Evolutionary conservation across 35 echinoderm and acorn worm genomes (phyloP), one percentile per base, ranked within the genome.

Genomic region (Anneissia japonica): DNA sequence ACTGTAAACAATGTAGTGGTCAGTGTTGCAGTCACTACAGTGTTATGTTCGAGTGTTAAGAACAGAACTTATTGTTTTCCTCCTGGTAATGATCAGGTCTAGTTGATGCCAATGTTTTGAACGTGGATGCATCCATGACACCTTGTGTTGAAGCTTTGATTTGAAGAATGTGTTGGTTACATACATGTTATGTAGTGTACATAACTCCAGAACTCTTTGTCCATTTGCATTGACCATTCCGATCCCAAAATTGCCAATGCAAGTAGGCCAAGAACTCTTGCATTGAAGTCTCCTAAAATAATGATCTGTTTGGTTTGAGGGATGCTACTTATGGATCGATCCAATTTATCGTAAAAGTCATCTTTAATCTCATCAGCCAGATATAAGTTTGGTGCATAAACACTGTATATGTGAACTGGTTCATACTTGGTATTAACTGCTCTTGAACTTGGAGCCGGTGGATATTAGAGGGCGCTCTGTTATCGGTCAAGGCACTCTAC

Each of bases 211-310:
- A n/a, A n/a, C n/a, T n/a, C n/a, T n/a, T n/a, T n/a, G n/a, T n/a
- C n/a, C n/a, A n/a, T n/a, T n/a, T n/a, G n/a, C n/a, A n/a, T n/a
- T n/a, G n/a, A n/a, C n/a, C n/a, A n/a, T n/a, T 64, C n/a, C 51
- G 12, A 64, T n/a, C 12, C 83, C 83, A n/a, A 73, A 35, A 19
- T 30, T 30, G 21, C 83, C 30, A 28, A 84, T 74, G 32, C 3
- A 73, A 14, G 0, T 4, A 30, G 83, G 83, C 83, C 83, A 84
- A 34, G 83, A 12, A 91, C 84, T 82, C 84, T 41, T 30, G 85
- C 84, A 35, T 64, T 87, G 79, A 83, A 87, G 56, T 26, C 28
- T n/a, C n/a, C n/a, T n/a, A n/a, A n/a, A n/a, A n/a, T n/a, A n/a
- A n/a, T 19, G 19, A 51, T 21, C 32, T 83, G 37, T 51, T 32